A percentile compares a stretch with the other conserved stretches of the same genome.
Evolutionary conservation across 2,888 invertebrate genomes (phyloP).

Genomic region (Hemistola chrysoprasaria): DNA sequence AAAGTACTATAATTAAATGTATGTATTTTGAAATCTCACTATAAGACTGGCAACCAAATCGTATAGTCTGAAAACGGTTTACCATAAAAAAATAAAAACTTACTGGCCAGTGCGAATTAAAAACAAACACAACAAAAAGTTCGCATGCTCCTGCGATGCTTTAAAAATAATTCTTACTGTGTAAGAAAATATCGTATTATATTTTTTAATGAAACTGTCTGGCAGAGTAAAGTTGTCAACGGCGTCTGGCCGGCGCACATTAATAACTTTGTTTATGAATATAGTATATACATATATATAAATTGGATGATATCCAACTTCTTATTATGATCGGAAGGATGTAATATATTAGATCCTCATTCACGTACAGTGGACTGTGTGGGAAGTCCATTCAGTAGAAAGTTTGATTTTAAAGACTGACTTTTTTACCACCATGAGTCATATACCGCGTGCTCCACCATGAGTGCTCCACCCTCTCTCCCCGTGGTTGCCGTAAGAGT

Average conservation of each 20-base stretch:
- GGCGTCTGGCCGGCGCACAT: slow-evolving; percentile 52
- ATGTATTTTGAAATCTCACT: too few species aligned
- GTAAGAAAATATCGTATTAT: slow-evolving; percentile 12
- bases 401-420: too few species aligned
- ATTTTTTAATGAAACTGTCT: slow-evolving; percentile 43
- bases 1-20: too few species aligned
- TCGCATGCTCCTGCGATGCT: slow-evolving; percentile 3
- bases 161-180: neutral
- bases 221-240: slow-evolving; percentile 62
- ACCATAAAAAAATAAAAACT: slow-evolving; percentile 1
- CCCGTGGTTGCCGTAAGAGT: too few species aligned
- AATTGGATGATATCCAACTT: slow-evolving; percentile 49
- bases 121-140: slow-evolving; percentile 5
- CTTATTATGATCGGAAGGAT: slow-evolving; percentile 42
- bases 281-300: slow-evolving; percentile 33
- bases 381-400: slow-evolving; percentile 34
- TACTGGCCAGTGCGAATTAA: too few species aligned
- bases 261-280: slow-evolving; percentile 62
- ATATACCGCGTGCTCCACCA: too few species aligned
- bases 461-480: too few species aligned
- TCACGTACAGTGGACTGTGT: slow-evolving; percentile 36
- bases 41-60: too few species aligned
- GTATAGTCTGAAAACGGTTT: too few species aligned
- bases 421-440: too few species aligned
- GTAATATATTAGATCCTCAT: slow-evolving; percentile 47